phyloP scores from a whole-genome alignment of 2,888 invertebrate species.

The Charanyca ferruginea region DNA sequence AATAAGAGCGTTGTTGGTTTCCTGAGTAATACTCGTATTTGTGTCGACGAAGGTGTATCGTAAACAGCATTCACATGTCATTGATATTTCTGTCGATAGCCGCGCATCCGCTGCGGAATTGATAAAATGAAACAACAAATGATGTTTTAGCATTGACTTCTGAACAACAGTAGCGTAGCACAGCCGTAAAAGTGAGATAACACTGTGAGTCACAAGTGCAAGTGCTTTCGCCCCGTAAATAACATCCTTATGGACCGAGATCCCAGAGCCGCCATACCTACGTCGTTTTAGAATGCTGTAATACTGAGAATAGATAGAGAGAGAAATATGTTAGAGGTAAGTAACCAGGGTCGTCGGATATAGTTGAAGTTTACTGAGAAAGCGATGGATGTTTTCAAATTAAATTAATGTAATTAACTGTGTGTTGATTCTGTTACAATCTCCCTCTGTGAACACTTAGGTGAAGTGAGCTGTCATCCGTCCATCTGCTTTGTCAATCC shows the following conservation, averaged over 20 bases:
- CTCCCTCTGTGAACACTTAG: too few species aligned
- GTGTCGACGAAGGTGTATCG: slow-evolving; percentile 47
- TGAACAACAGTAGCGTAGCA: slow-evolving; percentile 74
- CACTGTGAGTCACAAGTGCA: slow-evolving; percentile 77
- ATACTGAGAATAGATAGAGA: background rate
- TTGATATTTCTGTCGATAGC: slow-evolving; percentile 75
- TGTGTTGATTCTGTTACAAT: too few species aligned
- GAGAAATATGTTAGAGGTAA: too few species aligned
- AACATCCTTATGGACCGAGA: slow-evolving; percentile 75
- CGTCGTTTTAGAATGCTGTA: background rate
- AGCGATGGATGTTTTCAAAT: too few species aligned
- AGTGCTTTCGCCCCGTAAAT: slow-evolving; percentile 81
- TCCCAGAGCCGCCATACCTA: background rate
- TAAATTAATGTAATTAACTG: too few species aligned
- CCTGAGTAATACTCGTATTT: slow-evolving; percentile 28
- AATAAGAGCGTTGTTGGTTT: slow-evolving; percentile 21
- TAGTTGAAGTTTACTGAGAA: too few species aligned
- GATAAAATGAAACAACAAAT: slow-evolving; percentile 81
- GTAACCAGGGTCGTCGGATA: too few species aligned
- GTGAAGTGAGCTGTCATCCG: too few species aligned
- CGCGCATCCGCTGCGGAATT: slow-evolving; percentile 80
- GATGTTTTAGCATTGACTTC: slow-evolving; percentile 69
- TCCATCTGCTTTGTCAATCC: too few species aligned
- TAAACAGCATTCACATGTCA: slow-evolving; percentile 65
- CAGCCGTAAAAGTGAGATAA: slow-evolving; percentile 84